Evolutionary conservation across 2,113 vertebrate genomes (phyloP).

Genomic region (Coptodon bakossiorum): DNA sequence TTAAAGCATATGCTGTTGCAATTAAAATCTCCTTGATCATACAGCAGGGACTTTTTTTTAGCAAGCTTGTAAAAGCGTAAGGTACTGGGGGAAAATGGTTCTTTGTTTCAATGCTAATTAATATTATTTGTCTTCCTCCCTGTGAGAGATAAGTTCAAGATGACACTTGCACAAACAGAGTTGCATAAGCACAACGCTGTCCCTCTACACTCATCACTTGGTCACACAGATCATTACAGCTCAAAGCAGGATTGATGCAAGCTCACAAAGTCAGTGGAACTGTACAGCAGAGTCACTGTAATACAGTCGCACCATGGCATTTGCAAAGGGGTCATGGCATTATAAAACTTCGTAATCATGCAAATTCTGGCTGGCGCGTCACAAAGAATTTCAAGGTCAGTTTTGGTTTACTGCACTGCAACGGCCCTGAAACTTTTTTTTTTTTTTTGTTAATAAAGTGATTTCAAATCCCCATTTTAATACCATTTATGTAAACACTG

Average conservation of each 20-base stretch:
- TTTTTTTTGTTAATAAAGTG: background rate
- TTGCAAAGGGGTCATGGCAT: background rate
- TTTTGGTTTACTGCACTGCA: background rate
- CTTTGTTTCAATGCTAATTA: slow-evolving; percentile 42
- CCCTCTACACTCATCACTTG: slow-evolving; percentile 18
- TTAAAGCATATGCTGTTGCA: slow-evolving; percentile 14
- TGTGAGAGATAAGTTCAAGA: slow-evolving; percentile 34
- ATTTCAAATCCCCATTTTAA: background rate
- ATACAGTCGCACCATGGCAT: background rate
- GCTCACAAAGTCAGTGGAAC: slow-evolving; percentile 1
- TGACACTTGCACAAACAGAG: slow-evolving; percentile 31
- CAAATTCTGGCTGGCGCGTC: background rate
- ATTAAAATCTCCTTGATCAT: slow-evolving; percentile 4
- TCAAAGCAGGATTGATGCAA: slow-evolving; percentile 34
- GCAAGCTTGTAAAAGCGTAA: background rate
- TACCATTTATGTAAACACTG: background rate
- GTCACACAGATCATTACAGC: slow-evolving; percentile 35
- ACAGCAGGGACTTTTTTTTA: slow-evolving; percentile 17
- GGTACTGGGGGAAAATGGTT: background rate
- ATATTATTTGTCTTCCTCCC: background rate
- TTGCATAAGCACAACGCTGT: slow-evolving; percentile 24
- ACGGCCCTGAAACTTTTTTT: background rate
- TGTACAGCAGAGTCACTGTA: background rate
- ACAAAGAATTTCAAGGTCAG: background rate
- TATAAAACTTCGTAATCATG: background rate